Evolutionary conservation across 2,888 invertebrate species (phyloP), one percentile per base, ranked within the genome.

Genomic region (Hypercompe scribonia): DNA sequence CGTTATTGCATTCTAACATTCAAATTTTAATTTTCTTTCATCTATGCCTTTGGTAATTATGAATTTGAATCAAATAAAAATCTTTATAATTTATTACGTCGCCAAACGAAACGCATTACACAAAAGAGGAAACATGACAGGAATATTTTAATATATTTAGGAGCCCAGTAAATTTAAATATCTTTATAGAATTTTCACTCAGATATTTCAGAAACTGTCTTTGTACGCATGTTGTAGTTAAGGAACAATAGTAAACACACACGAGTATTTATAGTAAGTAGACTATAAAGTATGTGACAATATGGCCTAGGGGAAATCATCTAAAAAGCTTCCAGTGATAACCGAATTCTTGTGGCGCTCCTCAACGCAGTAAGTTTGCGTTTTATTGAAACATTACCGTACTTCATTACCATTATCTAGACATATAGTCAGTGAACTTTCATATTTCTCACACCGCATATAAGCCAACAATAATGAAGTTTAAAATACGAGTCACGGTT

Each of bases 261-360:
- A 66, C 28, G 13, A 33, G 34, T 15, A 64, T 36, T 58, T 73
- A 61, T 46, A 33, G 3, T 15, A 46, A 28, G 3, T 67, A 70
- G 73, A 74, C 73, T 77, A 73, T 74, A 79, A 46, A 73, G 64
- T 74, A 75, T 71, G 71, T 77, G 71, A 81, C 46, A 87, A 84
- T 84, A 79, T 74, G 83, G 79, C 91, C 88, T 91, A 61, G 71
- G 91, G 91, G 92, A 92, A 92, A 92, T 92, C 91, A 91, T 81
- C 80, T 79, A 81, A 84, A 82, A 84, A 88, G 88, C 86, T 86
- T 73, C 72, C 42, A 85, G 85, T 85, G 85, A 89, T 84, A 88
- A 84, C 78, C 81, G 72, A 78, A 78, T 75, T 69, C 74, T 65
- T 58, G 73, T 74, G 46, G 63, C 68, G 64, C 71, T 78, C 71